phyloP scores from a whole-genome alignment of 1,140 invertebrate species.

The Aleiodes sp. region DNA sequence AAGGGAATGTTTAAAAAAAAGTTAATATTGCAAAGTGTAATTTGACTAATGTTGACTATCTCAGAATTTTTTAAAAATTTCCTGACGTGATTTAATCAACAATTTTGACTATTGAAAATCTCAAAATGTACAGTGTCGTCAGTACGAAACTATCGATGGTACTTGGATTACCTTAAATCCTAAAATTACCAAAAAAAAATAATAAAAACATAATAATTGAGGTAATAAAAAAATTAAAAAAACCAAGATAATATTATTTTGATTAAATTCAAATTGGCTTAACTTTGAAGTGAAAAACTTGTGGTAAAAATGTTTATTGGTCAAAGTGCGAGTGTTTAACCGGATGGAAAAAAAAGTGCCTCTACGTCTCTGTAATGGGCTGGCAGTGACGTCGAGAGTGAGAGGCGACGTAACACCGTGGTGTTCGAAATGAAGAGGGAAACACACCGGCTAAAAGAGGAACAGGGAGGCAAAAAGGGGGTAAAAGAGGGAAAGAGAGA shows the following conservation, averaged over 20 bases:
- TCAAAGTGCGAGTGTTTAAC: neutral
- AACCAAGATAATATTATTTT: neutral
- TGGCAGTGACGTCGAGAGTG: neutral
- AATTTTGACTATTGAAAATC: no score
- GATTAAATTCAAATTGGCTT: neutral
- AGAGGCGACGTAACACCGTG: neutral
- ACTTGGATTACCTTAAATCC: no score
- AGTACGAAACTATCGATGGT: no score
- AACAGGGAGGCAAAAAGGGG: neutral
- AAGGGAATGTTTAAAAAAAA: no score
- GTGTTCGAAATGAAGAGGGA: neutral
- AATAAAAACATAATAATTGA: no score
- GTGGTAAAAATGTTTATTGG: neutral
- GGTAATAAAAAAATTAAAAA: no score
- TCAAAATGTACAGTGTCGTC: no score
- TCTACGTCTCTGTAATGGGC: neutral
- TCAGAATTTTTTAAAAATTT: no score
- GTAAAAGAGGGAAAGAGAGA: slow-evolving; percentile 34
- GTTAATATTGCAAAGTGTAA: no score
- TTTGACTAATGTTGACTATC: no score
- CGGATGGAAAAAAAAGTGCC: slow-evolving; percentile 5
- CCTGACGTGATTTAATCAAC: no score
- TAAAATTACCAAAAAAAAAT: no score
- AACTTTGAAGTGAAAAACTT: neutral
- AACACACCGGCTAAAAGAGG: neutral